Evolutionary conservation across 2,888 invertebrate genomes (phyloP).

Genomic region (Zelleria hepariella): DNA sequence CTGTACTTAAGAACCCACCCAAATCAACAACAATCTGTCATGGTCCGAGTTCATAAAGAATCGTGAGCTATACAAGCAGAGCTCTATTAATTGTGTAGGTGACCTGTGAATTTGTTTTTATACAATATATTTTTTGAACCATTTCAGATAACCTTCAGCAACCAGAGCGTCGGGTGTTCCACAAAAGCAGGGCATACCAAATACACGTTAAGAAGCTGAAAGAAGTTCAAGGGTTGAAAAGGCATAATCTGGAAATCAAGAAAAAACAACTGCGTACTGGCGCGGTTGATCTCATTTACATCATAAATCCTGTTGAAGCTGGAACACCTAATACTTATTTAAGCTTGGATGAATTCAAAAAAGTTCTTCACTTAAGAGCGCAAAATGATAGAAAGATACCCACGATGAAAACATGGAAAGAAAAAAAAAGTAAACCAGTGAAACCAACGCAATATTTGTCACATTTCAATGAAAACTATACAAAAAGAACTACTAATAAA

Average conservation of each 20-base stretch:
- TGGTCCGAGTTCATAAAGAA: too few relatives aligned
- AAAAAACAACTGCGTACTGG: conserved; percentile 15
- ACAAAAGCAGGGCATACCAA: conserved; percentile 18
- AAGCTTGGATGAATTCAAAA: conserved; percentile 41
- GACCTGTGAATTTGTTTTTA: too few relatives aligned
- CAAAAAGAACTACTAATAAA: too few relatives aligned
- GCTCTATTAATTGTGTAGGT: too few relatives aligned
- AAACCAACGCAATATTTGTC: too few relatives aligned
- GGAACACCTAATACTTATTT: conserved; percentile 42
- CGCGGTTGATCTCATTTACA: conserved; percentile 35
- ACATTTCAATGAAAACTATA: too few relatives aligned
- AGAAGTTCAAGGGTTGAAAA: conserved; percentile 49
- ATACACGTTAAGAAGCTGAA: conserved; percentile 45
- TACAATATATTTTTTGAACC: background rate
- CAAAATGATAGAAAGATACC: conserved; percentile 18
- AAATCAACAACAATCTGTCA: too few relatives aligned
- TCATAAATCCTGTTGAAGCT: conserved; percentile 55
- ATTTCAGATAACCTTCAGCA: background rate
- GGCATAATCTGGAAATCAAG: conserved; percentile 41
- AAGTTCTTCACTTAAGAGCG: conserved; percentile 24
- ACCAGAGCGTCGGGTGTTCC: background rate
- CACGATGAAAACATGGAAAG: background rate
- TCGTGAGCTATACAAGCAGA: too few relatives aligned
- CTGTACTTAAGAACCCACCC: too few relatives aligned
- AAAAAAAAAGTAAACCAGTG: too few relatives aligned